phyloP scores from a whole-genome alignment of 2,888 invertebrate species.

The Schizaphis graminum region DNA sequence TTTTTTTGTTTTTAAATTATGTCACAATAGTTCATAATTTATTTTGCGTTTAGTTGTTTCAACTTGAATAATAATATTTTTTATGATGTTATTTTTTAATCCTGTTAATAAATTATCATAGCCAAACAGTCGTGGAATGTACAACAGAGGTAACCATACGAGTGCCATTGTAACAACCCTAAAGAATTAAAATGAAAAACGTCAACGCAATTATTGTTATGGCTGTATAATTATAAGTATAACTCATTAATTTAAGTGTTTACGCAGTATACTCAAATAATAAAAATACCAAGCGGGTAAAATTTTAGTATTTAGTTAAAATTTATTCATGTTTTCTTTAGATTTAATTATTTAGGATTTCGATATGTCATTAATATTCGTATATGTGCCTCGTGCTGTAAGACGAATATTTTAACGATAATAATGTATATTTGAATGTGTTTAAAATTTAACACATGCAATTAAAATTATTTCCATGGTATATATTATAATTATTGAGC shows the following conservation, averaged over 20 bases:
- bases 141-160: neutral
- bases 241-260: slow-evolving; percentile 4
- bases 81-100: neutral
- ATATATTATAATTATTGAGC: neutral
- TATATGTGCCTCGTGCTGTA: neutral
- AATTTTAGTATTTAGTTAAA: neutral
- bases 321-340: neutral
- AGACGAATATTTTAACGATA: neutral
- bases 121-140: neutral
- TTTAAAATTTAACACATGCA: neutral
- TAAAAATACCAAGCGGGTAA: neutral
- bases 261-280: neutral
- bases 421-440: neutral
- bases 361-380: neutral
- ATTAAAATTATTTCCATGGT: neutral
- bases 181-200: slow-evolving; percentile 5
- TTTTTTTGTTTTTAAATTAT: neutral
- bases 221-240: neutral
- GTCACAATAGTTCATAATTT: slow-evolving; percentile 22
- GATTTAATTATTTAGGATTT: neutral
- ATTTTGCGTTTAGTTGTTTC: neutral
- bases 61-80: slow-evolving; percentile 20
- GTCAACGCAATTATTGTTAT: neutral
- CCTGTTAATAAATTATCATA: neutral
- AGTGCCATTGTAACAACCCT: neutral